Conservation (phyloP, 2,888 invertebrate species). For the Ptilodon capucinus region DNA sequence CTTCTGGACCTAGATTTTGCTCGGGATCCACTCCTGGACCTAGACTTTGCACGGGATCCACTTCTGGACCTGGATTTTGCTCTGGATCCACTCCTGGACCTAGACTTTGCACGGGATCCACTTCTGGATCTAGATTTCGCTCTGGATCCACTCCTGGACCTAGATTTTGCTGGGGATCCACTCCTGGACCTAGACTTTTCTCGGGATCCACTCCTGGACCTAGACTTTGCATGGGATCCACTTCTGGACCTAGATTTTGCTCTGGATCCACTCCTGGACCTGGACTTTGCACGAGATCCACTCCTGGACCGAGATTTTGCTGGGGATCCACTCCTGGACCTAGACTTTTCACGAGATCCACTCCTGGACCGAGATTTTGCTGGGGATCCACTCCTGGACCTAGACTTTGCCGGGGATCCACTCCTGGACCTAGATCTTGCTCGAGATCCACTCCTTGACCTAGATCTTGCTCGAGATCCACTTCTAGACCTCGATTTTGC, state of each 20-base stretch:
- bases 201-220: not conserved
- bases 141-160: not conserved
- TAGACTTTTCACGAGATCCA: constrained; percentile 4
- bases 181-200: not conserved
- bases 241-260: not conserved
- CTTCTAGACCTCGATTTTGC: constrained; percentile 11
- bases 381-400: constrained; percentile 2
- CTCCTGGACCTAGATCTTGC: constrained; percentile 41
- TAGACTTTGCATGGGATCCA: not conserved
- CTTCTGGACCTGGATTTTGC: not conserved
- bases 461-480: constrained; percentile 47
- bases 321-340: constrained; percentile 10
- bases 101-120: not conserved
- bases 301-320: constrained; percentile 7
- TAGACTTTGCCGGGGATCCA: constrained; percentile 14
- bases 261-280: constrained; percentile 1
- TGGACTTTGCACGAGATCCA: constrained; percentile 3
- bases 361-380: not conserved
- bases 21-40: constrained; percentile 21
- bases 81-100: not conserved
- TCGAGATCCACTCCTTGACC: constrained; percentile 26
- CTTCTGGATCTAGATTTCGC: not conserved
- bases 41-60: not conserved
- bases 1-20: constrained; percentile 40
- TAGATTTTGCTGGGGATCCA: not conserved